Base-by-base conservation (phyloP, 2,797 vertebrate genomes). In the Sylvia borin region DNA sequence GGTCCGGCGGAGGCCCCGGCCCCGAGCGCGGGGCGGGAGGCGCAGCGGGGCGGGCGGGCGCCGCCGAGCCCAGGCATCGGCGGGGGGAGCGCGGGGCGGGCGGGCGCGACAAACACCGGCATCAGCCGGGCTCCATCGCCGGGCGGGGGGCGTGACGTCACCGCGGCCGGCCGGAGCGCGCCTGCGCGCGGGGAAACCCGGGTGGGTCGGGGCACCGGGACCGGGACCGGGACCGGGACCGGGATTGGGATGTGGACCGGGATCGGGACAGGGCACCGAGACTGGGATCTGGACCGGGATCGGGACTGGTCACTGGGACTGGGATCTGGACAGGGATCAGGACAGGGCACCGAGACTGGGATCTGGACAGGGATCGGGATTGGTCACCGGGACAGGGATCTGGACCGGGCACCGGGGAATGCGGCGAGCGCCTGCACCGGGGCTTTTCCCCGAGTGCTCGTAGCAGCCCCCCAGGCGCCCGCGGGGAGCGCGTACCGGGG, bases 61-160 rank as follows among this genome's bases (percentile, higher is more conserved):
- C 38, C 68, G 51, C 51, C 68, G 68, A 72, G 38, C 68, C 9
- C 68, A 43, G 68, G 51, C 68, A 72, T 72, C 40, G 38, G 79
- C 38, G 42, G 70, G 71, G 54, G 71, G 50, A 73, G 71, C 54
- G 71, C 42, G 71, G 42, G 61, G 55, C 89, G 60, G 95, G 80
- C 95, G 91, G 87, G 94, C 91, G 81, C 91, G 67, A 45, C 66
- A 95, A 80, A 90, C 93, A 88, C 60, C 82, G 73, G 64, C 66
- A 92, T 92, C 47, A 88, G 66, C 79, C 53, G 17, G 68, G 47
- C 48, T 45, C 72, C 64, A 50, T 22, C 47, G 71, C 78, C 51
- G 36, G 75, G 75, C 24, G 42, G 73, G 19, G 29, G 61, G 45
- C 60, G 20, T 95, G 96, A 95, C 96, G 92, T 96, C 68, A 95